Conservation (phyloP, 2,888 invertebrate genomes). For the Tipula unca region DNA sequence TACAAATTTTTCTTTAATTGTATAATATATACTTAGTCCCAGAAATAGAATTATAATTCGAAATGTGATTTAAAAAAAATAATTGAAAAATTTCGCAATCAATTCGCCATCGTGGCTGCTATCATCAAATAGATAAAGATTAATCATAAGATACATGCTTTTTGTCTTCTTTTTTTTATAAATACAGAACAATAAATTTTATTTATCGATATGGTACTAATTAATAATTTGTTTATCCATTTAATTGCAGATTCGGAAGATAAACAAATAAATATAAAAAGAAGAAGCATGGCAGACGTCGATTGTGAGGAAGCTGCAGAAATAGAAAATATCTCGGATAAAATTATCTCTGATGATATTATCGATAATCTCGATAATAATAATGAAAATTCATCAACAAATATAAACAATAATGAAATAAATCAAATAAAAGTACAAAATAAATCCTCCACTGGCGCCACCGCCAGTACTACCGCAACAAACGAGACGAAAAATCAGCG, state of each 20-base stretch:
- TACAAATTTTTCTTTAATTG: no score
- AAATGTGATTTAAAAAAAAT: no score
- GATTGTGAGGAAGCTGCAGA: not conserved
- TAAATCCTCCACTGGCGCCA: not conserved
- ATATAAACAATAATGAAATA: slow-evolving; percentile 17
- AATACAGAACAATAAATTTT: not conserved
- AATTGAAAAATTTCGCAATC: no score
- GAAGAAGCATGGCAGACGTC: not conserved
- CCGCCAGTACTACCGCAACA: not conserved
- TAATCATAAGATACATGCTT: not conserved
- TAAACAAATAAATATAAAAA: not conserved
- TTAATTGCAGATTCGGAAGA: not conserved
- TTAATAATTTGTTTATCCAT: not conserved
- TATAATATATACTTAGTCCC: no score
- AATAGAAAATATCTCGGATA: not conserved
- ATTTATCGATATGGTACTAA: not conserved
- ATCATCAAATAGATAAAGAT: not conserved
- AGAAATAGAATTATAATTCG: no score
- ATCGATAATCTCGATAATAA: slow-evolving; percentile 8
- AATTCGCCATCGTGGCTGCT: not conserved
- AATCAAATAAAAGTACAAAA: not conserved
- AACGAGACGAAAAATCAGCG: slow-evolving; percentile 10
- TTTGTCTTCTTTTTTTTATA: not conserved
- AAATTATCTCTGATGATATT: not conserved
- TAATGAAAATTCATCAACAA: not conserved